Evolutionary conservation across 1,140 invertebrate species (phyloP), one percentile per base, ranked within the genome.

Genomic region (Harpegnathos saltator): DNA sequence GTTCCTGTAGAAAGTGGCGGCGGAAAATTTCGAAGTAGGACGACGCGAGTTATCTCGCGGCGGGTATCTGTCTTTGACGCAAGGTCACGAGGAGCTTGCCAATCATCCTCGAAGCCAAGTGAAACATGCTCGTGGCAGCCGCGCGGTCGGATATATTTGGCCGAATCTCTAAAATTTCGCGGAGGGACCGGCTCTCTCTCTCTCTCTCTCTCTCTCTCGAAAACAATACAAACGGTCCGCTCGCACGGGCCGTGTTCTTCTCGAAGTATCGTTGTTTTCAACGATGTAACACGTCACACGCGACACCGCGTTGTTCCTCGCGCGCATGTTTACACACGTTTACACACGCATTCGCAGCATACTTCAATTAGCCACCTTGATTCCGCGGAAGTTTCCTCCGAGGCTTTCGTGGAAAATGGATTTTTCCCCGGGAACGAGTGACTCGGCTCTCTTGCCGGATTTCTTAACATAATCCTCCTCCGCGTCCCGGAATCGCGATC

Each of bases 1-100:
- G 5, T 63, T n/a, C 69, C 38, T 33, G 33, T 48, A 58, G 63
- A 78, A 78, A 78, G 29, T 44, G 24, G 33, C 52, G 65, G 15
- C 65, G 65, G 24, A 71, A 69, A 22, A 80, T 80, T 80, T 58
- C 75, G 48, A 71, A 80, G 75, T 80, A 80, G 75, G 65, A 59
- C 75, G 75, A 29, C 75, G 7, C 62, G 50, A 71, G 52, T 80
- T 80, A 80, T 58, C 65, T 80, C 63, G 62, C 61, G 74, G 44
- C 29, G 52, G 52, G 52, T 74, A 62, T 74, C 19, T n/a, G n/a
- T 33, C 33, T 44, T 9, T 62, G 69, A 73, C 59, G 69, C 68
- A 82, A 82, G 80, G 65, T 80, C 65, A 80, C 65, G 65, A 71
- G 33, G 14, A 80, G 65, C 24, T 71, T 69, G 75, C 65, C 75